Evolutionary conservation across 2,113 vertebrate species (phyloP), one percentile per base, ranked within the genome.

Genomic region (Crypturellus undulatus): DNA sequence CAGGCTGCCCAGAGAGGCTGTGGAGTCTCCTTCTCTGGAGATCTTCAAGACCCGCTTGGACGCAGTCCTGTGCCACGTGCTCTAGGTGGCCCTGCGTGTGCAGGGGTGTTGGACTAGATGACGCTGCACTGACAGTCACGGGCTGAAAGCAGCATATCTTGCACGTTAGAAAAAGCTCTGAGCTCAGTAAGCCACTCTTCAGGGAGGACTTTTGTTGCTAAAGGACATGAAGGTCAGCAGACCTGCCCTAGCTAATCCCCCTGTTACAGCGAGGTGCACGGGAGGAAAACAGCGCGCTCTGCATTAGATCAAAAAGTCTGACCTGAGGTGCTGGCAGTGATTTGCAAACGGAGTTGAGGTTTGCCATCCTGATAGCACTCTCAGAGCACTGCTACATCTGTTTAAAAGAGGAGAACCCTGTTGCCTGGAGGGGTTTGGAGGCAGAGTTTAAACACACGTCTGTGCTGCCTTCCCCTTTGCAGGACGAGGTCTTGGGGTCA

Each of bases 91-190:
- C 38, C 38, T 38, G 38, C 38, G 38, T 38, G 38, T 38, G 38
- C 38, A 38, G 38, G 38, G 38, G 38, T 9, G 38, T 38, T 38
- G 38, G 38, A 38, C 38, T 38, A 38, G 38, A 38, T 38, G 38
- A 38, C 38, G 18, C 30, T 28, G 43, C 38, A 21, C 16, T 0
- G 3, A 28, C 0, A 1, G 38, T 34, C 2, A 0, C 1, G 10
- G 65, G 15, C 49, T 25, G 32, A 38, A 6, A 79, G 9, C n/a
- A 75, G 36, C 56, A 16, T 0, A 4, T 10, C 26, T 49, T 16
- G 56, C 21, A 49, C 4, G 3, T 49, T 28, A 54, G 24, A 78
- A 47, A 14, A 42, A 49, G 49, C 49, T 75, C 51, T n/a, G 24
- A 59, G 38, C 54, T 78, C 72, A 62, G 12, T 1, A 0, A 77